These are phyloP conservation scores for Drosophila tripunctata DNA, from an alignment of 2,888 invertebrate genomes.

Conservation along the genomic window DNA sequence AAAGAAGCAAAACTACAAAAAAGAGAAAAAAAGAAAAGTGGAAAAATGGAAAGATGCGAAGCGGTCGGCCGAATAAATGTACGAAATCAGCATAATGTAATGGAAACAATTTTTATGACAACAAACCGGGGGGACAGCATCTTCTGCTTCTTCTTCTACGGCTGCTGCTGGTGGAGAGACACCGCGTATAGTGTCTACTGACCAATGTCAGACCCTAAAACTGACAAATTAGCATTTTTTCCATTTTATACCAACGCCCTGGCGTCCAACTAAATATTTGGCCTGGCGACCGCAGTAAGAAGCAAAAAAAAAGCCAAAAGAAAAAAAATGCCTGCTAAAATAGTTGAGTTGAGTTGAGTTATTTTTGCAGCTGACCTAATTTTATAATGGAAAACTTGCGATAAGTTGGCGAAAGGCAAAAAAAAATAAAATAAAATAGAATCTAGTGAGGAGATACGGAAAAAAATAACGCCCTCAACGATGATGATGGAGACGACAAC, in stretches of 20 bases:
- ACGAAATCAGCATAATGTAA: constrained; percentile 80
- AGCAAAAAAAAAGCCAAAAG: constrained; percentile 16
- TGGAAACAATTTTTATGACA: constrained; percentile 80
- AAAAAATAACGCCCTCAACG: constrained; percentile 15
- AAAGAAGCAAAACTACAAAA: constrained; percentile 42
- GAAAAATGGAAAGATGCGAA: constrained; percentile 41
- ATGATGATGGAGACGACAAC: constrained; percentile 42
- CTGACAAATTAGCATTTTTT: constrained; percentile 80
- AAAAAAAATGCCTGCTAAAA: constrained; percentile 56
- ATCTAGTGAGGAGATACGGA: constrained; percentile 29
- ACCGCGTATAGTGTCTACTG: constrained; percentile 24
- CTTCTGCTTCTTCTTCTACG: constrained; percentile 19
- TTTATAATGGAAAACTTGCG: constrained; percentile 82
- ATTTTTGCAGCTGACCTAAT: constrained; percentile 82
- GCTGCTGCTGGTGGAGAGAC: not conserved
- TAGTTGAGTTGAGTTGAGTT: constrained; percentile 72
- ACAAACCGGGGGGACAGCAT: constrained; percentile 37
- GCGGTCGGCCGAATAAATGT: constrained; percentile 74
- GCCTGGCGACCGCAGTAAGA: constrained; percentile 39
- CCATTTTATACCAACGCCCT: constrained; percentile 67
- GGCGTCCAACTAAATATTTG: constrained; percentile 70
- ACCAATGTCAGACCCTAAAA: constrained; percentile 77
- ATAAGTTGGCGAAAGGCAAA: constrained; percentile 67
- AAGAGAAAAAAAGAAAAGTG: too few species aligned
- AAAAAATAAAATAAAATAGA: constrained; percentile 50